These are phyloP conservation scores for Otis tarda DNA, from an alignment of 2,113 vertebrate genomes.

Conservation along the genomic window DNA sequence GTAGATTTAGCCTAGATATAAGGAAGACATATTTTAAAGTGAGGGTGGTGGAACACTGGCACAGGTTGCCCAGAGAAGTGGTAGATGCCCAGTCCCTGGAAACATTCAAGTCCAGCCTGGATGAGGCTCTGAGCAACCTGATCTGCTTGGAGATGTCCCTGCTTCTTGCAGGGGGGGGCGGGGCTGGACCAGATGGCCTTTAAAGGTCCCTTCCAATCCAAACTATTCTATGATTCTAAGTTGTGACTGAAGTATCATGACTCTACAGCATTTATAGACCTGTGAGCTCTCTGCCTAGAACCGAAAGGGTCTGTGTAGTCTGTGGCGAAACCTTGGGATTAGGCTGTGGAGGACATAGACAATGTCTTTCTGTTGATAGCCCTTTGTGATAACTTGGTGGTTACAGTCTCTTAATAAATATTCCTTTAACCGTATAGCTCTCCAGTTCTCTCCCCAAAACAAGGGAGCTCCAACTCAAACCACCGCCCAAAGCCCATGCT, in stretches of 20 bases:
- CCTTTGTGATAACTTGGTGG: neutral
- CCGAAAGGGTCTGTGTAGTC: fast-evolving
- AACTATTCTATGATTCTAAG: no score
- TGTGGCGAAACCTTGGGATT: neutral
- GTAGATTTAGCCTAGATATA: no score
- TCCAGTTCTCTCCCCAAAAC: neutral
- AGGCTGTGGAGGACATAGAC: neutral
- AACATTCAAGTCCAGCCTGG: no score
- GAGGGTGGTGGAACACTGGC: no score
- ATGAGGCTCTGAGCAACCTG: no score
- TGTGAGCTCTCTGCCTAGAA: neutral
- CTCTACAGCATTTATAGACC: neutral
- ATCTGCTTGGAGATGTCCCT: no score
- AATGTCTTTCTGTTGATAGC: neutral
- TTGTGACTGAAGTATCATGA: neutral
- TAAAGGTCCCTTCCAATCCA: no score
- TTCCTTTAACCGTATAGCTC: neutral
- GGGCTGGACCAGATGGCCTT: no score
- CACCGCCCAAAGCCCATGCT: neutral
- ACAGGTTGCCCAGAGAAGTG: no score
- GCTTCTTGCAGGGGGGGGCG: no score
- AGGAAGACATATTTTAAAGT: no score
- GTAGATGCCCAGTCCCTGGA: no score
- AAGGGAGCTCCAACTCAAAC: neutral
- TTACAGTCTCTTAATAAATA: neutral